Evolutionary conservation across 2,888 invertebrate species (phyloP).

Genomic region (Aporophyla nigra): DNA sequence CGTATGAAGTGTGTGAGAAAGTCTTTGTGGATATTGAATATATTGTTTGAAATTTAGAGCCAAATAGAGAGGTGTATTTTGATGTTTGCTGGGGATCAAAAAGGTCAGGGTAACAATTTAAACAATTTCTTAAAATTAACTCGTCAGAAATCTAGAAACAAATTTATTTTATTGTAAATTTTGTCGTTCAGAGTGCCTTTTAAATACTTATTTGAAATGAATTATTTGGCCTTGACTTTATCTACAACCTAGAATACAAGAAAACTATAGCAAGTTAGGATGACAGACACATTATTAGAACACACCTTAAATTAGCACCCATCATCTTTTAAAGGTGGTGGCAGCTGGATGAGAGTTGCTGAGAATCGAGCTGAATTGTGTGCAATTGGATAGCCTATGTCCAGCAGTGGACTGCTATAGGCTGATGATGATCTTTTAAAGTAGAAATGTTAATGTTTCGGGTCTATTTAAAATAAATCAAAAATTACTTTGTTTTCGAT

Average conservation of each 20-base stretch:
- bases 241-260: too few relatives aligned
- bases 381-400: too few relatives aligned
- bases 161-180: too few relatives aligned
- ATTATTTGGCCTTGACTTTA: too few relatives aligned
- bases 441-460: not conserved
- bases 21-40: constrained; percentile 13
- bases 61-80: not conserved
- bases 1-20: not conserved
- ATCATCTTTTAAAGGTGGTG: too few relatives aligned
- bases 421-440: too few relatives aligned
- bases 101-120: not conserved
- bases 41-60: not conserved
- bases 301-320: too few relatives aligned
- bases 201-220: too few relatives aligned
- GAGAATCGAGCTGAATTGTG: too few relatives aligned
- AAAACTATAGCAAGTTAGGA: not conserved
- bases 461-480: not conserved
- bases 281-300: not conserved
- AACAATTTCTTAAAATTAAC: not conserved
- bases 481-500: not conserved
- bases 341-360: too few relatives aligned
- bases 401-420: too few relatives aligned
- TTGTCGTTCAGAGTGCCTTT: too few relatives aligned
- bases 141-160: not conserved
- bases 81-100: not conserved